Evolutionary conservation across 2,888 invertebrate species (phyloP).

Genomic region (Entomobrya multifasciata): DNA sequence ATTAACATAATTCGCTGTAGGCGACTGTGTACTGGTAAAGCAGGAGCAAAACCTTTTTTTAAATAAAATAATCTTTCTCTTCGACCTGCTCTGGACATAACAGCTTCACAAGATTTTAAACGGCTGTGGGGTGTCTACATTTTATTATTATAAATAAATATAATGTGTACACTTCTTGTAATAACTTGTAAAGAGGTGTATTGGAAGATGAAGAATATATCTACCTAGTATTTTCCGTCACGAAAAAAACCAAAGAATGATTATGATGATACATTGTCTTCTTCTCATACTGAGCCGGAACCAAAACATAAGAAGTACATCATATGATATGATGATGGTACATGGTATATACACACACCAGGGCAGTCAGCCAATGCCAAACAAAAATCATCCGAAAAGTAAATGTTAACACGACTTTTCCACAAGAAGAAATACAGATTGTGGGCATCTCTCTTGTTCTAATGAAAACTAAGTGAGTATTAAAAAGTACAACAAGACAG

Average conservation of each 20-base stretch:
- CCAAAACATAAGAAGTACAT: constrained; percentile 32
- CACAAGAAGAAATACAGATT: constrained; percentile 13
- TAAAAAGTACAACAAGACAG: constrained; percentile 46
- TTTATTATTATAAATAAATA: not conserved
- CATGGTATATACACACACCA: not conserved
- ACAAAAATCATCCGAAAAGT: constrained; percentile 13
- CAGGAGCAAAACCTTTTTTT: constrained; percentile 33
- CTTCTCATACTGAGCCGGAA: constrained; percentile 54
- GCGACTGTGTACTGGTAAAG: constrained; percentile 42
- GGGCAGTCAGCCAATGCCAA: not conserved
- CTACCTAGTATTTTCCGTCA: constrained; percentile 41
- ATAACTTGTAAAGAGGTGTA: not conserved
- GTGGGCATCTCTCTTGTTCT: too few relatives aligned
- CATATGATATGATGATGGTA: not conserved
- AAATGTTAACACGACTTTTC: constrained; percentile 48
- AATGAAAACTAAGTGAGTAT: not conserved
- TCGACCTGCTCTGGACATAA: not conserved
- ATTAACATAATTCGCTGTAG: constrained; percentile 73
- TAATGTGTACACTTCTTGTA: not conserved
- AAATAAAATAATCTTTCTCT: constrained; percentile 10
- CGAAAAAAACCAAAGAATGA: not conserved
- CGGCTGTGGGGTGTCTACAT: not conserved
- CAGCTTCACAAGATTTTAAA: not conserved
- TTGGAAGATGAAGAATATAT: not conserved
- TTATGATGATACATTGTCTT: constrained; percentile 23